Base-by-base conservation (phyloP, 1,140 invertebrate genomes). In the Schlechtendalia chinensis region DNA sequence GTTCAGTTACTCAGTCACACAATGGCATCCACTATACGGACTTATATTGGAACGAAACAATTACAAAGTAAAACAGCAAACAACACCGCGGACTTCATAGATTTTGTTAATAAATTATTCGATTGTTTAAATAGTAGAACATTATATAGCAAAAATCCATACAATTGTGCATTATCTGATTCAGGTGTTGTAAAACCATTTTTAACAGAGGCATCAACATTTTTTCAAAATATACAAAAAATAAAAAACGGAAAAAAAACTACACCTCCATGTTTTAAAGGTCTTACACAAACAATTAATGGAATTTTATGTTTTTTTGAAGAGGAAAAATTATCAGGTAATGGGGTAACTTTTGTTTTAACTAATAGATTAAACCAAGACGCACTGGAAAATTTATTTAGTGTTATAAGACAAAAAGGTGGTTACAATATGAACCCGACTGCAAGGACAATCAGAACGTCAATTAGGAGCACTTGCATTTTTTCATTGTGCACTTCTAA, bases 401-500 rank as follows among this genome's bases (percentile, higher is more conserved):
- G 53, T 45, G 39, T 45, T 45, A 45, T 45, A 45, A 45, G 75
- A 58, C 75, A 79, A 59, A 56, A 59, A 59, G 56, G 75, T 32
- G 75, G 29, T 1, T 79, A 45, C 17, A 79, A 79, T 59, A 56
- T 45, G 39, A 79, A 79, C 16, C 75, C 75, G 10, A 79, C 75
- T 32, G 75, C 75, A 3, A 79, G 56, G 56, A 79, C 75, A 11
- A 56, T 79, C 32, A 79, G 75, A 24, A 79, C 56, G 14, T 58
- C 56, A 58, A 29, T 79, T 59, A 32, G 56, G 61, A 79, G 50
- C 5, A 75, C 50, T 61, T 79, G 29, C 39, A 54, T 79, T 16
- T 39, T 79, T 58, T 39, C 53, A 17, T 39, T 79, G 17, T 59
- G 27, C 54, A 79, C 54, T 29, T n/a, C n/a, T 19, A 81, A 83